Evolutionary conservation across 2,797 vertebrate genomes (phyloP).

Genomic region (Amphiprion clarkii): DNA sequence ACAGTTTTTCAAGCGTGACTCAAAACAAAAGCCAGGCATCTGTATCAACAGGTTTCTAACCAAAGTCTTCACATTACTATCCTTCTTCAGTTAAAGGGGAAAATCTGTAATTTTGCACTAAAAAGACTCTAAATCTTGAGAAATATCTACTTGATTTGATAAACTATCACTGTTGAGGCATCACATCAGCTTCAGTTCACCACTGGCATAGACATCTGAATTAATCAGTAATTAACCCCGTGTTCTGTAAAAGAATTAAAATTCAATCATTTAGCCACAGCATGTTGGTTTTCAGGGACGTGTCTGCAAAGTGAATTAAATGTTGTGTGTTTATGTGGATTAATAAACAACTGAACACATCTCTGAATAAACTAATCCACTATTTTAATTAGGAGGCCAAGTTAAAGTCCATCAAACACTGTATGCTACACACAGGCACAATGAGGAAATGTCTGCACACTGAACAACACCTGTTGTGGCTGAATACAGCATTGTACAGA

Average conservation of each 20-base stretch:
- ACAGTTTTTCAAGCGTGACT: not conserved
- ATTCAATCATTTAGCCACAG: not conserved
- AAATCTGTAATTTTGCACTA: no score
- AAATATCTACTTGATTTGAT: no score
- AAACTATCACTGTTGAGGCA: no score
- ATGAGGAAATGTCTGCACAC: constrained; percentile 29
- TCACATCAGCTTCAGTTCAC: no score
- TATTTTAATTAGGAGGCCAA: constrained; percentile 4
- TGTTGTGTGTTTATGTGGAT: constrained; percentile 1
- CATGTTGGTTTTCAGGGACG: not conserved
- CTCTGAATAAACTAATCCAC: not conserved
- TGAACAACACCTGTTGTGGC: not conserved
- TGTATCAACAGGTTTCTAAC: no score
- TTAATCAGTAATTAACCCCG: no score
- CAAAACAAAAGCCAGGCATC: no score
- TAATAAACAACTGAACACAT: constrained; percentile 6
- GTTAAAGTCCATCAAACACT: constrained; percentile 23
- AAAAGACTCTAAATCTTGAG: no score
- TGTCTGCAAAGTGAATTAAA: not conserved
- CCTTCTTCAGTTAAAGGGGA: no score
- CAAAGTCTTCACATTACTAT: no score
- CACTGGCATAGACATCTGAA: no score
- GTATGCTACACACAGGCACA: not conserved
- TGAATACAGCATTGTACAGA: constrained; percentile 1
- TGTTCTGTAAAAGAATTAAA: no score